Percentiles rank a stretch among this genome's conserved stretches.
Evolutionary conservation across 2,888 invertebrate species (phyloP).

Genomic region (Cyclophora punctaria): DNA sequence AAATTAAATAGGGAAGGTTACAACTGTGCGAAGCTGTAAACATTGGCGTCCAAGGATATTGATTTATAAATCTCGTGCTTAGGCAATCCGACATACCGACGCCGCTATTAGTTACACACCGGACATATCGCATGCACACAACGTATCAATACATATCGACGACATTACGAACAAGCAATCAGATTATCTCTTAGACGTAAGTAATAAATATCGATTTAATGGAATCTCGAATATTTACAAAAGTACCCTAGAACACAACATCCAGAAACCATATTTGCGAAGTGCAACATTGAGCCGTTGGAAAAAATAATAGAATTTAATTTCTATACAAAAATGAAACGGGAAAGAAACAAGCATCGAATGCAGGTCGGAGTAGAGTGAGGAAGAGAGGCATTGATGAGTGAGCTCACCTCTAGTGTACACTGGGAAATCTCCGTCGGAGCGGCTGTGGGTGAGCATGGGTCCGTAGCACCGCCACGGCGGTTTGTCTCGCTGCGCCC

Average conservation of each 20-base stretch:
- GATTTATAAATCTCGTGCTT: slow-evolving; percentile 39
- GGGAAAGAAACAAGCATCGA: background rate
- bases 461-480: slow-evolving; percentile 79
- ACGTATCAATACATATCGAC: background rate
- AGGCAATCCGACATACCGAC: slow-evolving; percentile 30
- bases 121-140: slow-evolving; percentile 8
- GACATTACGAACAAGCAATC: background rate
- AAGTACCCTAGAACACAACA: too few relatives aligned
- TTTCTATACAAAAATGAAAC: background rate
- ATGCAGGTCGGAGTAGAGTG: background rate
- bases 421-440: slow-evolving; percentile 89
- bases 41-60: slow-evolving; percentile 35
- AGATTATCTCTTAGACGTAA: too few relatives aligned
- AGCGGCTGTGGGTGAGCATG: slow-evolving; percentile 89
- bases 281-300: too few relatives aligned
- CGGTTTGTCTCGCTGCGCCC: slow-evolving; percentile 66
- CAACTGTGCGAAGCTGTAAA: slow-evolving; percentile 22
- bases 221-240: too few relatives aligned
- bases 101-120: slow-evolving; percentile 25
- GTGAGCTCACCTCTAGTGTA: slow-evolving; percentile 81
- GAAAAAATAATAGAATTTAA: too few relatives aligned
- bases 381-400: slow-evolving; percentile 10
- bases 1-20: slow-evolving; percentile 8
- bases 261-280: too few relatives aligned
- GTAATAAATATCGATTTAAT: too few relatives aligned